Percentiles rank a stretch among this genome's conserved stretches.
These are phyloP conservation scores for Ormyrus pomaceus DNA, from an alignment of 2,888 invertebrate genomes.

Conservation along the genomic window DNA sequence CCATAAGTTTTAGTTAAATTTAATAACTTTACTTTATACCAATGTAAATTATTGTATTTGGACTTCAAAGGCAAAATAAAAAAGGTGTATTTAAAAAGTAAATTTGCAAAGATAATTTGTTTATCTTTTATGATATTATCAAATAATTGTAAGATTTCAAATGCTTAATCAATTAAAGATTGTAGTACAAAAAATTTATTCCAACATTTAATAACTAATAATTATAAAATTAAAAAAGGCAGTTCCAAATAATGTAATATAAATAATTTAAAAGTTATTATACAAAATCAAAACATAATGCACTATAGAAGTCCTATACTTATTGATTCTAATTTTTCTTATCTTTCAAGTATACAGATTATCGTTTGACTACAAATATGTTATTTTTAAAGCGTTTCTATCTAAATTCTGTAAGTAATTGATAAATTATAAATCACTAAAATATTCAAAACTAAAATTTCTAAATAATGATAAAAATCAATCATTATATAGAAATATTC, in stretches of 20 bases:
- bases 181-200: too few species aligned
- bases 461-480: not conserved
- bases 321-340: not conserved
- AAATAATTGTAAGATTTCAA: too few species aligned
- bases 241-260: not conserved
- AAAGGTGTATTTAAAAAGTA: too few species aligned
- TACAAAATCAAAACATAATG: not conserved
- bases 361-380: not conserved
- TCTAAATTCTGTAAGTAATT: not conserved
- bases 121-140: too few species aligned
- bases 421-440: not conserved
- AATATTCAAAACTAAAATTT: not conserved
- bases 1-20: too few species aligned
- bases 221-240: not conserved
- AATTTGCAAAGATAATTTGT: too few species aligned
- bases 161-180: too few species aligned
- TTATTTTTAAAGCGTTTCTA: not conserved
- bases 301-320: not conserved
- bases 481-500: not conserved
- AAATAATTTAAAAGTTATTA: constrained; percentile 4
- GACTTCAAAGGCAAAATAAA: too few species aligned
- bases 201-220: too few species aligned
- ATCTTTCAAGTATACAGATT: constrained; percentile 5
- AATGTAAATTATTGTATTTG: too few species aligned
- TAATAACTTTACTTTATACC: too few species aligned